These are phyloP conservation scores for Phortica magna DNA, from an alignment of 2,888 invertebrate species.

Conservation along the genomic window DNA sequence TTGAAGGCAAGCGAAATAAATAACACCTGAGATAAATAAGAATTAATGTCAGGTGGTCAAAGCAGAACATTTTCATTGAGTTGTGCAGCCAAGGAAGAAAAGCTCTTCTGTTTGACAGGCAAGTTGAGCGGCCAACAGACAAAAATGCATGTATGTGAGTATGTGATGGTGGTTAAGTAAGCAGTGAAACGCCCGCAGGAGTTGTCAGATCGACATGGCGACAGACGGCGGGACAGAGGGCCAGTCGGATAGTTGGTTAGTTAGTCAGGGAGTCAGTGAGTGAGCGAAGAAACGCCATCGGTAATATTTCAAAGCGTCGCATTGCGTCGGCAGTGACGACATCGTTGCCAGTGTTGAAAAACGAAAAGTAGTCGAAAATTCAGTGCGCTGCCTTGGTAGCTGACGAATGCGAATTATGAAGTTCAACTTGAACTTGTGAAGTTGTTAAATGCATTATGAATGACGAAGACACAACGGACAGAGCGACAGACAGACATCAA, in stretches of 20 bases:
- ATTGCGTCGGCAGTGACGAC: background rate
- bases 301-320: slow-evolving; percentile 9
- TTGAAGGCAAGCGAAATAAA: slow-evolving; percentile 45
- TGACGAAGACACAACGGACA: slow-evolving; percentile 10
- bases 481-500: background rate
- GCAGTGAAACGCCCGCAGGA: slow-evolving; percentile 18
- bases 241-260: background rate
- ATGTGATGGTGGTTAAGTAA: background rate
- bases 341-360: background rate
- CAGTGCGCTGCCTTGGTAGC: background rate
- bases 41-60: slow-evolving; percentile 65
- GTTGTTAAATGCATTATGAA: slow-evolving; percentile 23
- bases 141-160: background rate
- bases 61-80: slow-evolving; percentile 64
- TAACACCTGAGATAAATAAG: slow-evolving; percentile 62
- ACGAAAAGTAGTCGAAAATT: background rate
- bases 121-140: background rate
- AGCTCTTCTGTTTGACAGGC: background rate
- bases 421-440: slow-evolving; percentile 22
- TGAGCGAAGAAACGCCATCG: background rate
- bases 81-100: slow-evolving; percentile 34
- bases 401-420: slow-evolving; percentile 3
- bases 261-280: background rate
- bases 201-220: background rate
- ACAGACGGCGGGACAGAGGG: background rate